Evolutionary conservation across 2,888 invertebrate species (phyloP), one percentile per base, ranked within the genome.

Genomic region (Celastrina argiolus): DNA sequence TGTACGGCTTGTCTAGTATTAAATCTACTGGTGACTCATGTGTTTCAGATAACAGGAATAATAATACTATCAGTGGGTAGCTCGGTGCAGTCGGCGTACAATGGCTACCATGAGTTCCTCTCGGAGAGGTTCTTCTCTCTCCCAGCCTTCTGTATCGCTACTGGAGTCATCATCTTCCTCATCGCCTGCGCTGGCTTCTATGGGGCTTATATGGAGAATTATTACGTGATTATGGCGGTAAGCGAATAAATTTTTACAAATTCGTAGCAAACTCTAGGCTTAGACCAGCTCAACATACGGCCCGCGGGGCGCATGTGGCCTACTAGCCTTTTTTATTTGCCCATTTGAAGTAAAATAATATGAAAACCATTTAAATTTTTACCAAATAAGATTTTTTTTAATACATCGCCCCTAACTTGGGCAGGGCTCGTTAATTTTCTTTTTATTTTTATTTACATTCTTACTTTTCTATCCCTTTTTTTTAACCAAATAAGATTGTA

Each of bases 101-200:
- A 92, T 74, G 91, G 92, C 59, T 96, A 95, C 82, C 90, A 94
- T 70, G 88, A 93, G 72, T 94, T 96, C 75, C 88, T 96, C 7
- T 81, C 89, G 10, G 93, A 93, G 67, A 88, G 94, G 73, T 95
- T 95, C 83, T 93, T 95, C 78, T 95, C 96, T 0, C 93, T 95
- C 31, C 96, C 95, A 7, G 92, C 94, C 10, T 92, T 94, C 68
- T 91, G 96, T 65, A 95, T 96, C 70, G 93, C 95, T 1, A 92
- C 95, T 34, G 96, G 96, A 12, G 81, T 78, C 84, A 92, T 96
- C 72, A 94, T 96, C 75, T 94, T 97, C 81, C 81, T 96, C 71
- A 94, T 97, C 63, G 94, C 97, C 0, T 96, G 96, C 83, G 94
- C 97, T 76, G 97, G 97, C 68, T 97, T 97, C 87, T 97, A 96